phyloP scores from a whole-genome alignment of 2,888 invertebrate genomes.

The Latrodectus elegans region DNA sequence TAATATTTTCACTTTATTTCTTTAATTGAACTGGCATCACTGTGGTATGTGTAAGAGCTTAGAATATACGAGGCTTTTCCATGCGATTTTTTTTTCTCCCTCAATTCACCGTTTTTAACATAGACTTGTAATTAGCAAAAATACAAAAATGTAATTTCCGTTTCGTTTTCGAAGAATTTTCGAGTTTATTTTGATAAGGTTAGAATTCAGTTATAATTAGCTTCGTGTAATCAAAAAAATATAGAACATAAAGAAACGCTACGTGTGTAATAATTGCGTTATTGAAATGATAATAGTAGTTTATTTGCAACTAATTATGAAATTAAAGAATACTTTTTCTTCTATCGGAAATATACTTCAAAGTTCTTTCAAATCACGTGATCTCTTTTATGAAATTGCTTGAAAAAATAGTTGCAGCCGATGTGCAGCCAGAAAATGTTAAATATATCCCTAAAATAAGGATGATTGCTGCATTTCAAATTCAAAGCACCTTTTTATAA shows the following conservation, averaged over 20 bases:
- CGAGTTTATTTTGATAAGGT: constrained; percentile 22
- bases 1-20: constrained; percentile 64
- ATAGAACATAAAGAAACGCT: not conserved
- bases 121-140: constrained; percentile 66
- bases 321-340: constrained; percentile 22
- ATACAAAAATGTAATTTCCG: constrained; percentile 65
- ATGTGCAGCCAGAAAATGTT: too few species aligned
- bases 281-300: constrained; percentile 53
- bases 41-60: constrained; percentile 34
- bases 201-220: constrained; percentile 55
- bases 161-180: constrained; percentile 51
- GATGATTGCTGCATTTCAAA: too few species aligned
- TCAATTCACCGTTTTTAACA: constrained; percentile 52
- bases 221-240: constrained; percentile 24
- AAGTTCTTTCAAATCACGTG: too few species aligned
- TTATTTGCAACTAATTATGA: constrained; percentile 52
- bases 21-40: constrained; percentile 66
- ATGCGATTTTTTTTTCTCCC: constrained; percentile 25
- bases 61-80: constrained; percentile 4
- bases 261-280: constrained; percentile 56
- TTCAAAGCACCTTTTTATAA: too few species aligned
- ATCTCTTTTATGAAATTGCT: too few species aligned
- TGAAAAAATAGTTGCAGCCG: too few species aligned
- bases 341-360: not conserved
- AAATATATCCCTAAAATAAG: too few species aligned